Evolutionary conservation across 2,888 invertebrate species (phyloP).

Genomic region (Sminthurides aquaticus): DNA sequence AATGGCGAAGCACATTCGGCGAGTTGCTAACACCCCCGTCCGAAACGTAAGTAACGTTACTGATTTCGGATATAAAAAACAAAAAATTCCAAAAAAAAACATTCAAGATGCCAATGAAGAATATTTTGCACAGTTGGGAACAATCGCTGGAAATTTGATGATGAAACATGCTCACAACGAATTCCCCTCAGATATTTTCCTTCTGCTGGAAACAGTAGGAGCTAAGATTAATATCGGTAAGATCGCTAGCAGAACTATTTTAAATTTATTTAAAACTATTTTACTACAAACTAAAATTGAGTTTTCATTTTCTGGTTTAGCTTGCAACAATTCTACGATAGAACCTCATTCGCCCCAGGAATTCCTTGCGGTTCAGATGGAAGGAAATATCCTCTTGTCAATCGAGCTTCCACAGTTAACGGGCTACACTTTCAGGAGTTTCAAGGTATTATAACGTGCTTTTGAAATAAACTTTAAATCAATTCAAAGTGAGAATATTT

Average conservation of each 20-base stretch:
- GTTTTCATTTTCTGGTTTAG: neutral
- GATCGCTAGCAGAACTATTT: neutral
- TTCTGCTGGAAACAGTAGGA: conserved; percentile 51
- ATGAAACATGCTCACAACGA: conserved; percentile 60
- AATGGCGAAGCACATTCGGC: conserved; percentile 58
- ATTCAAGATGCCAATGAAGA: too few relatives aligned
- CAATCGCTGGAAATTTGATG: conserved; percentile 61
- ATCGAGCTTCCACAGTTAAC: conserved; percentile 46
- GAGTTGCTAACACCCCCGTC: conserved; percentile 64
- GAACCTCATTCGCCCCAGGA: neutral
- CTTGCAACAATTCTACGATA: neutral
- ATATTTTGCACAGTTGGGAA: conserved; percentile 48
- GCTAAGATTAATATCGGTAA: conserved; percentile 44
- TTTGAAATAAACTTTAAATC: neutral
- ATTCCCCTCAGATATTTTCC: conserved; percentile 64
- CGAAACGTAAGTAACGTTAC: conserved; percentile 51
- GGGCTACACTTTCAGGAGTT: conserved; percentile 56
- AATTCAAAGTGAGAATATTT: too few relatives aligned
- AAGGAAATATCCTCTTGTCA: conserved; percentile 55
- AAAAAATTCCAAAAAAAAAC: neutral
- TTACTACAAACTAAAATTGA: neutral
- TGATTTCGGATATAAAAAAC: neutral
- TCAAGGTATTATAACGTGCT: conserved; percentile 53
- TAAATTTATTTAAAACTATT: neutral
- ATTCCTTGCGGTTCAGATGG: conserved; percentile 49